Base-by-base conservation (phyloP, 2,113 vertebrate genomes). In the Rhineura floridana region DNA sequence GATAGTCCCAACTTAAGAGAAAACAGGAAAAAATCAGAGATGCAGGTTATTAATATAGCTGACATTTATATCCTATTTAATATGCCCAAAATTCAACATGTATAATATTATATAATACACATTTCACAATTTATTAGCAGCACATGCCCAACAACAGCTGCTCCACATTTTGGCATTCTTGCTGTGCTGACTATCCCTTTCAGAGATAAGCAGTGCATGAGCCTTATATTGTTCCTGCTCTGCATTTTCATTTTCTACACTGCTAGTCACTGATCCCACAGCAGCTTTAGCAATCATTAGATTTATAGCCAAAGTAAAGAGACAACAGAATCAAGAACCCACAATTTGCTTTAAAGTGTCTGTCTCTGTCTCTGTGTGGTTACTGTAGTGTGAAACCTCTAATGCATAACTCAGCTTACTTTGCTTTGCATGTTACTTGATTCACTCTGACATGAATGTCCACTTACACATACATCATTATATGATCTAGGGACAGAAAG, bases 171-270 rank as follows among this genome's bases (percentile, higher is more conserved):
- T 80, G 62, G 5, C 36, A 62, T 67, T 1, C 23, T 23, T 85
- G 46, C 78, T 30, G 25, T 50, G 59, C 15, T 90, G 15, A 72
- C 23, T 79, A 62, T 73, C 25, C 89, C 39, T 86, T 33, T 70
- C 81, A 92, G 83, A 87, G 72, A 86, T 10, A 93, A 92, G 77
- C n/a, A 89, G 75, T 0, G 0, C n/a, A 63, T 30, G 83, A 87
- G 48, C 63, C 33, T 88, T 46, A 33, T 85, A 87, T 88, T 85
- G 30, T 84, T 93, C 85, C 65, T 90, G 2, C 39, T 92, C 15
- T 91, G 83, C 81, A 86, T 88, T 90, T 87, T 91, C 85, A 88
- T 91, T 91, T 95, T 93, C 86, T 90, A 55, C 75, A 67, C 62
- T 91, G 73, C 79, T 93, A 91, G 90, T 89, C 89, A 92, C 81